A percentile compares a stretch with the other conserved stretches of the same genome.
phyloP scores from a whole-genome alignment of 2,113 vertebrate species.

The Paramormyrops kingsleyae region DNA sequence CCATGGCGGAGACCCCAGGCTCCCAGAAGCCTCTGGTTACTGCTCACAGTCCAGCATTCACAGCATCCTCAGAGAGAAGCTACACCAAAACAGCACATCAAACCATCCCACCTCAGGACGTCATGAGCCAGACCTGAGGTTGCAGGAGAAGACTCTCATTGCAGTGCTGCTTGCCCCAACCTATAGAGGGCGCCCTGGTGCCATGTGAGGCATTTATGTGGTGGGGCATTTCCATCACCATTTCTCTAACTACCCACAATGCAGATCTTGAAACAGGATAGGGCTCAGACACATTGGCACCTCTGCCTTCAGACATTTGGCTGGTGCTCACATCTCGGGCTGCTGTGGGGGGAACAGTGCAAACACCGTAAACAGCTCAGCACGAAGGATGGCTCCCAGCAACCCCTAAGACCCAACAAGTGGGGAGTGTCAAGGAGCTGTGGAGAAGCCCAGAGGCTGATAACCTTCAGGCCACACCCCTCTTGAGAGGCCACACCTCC shows the following conservation, averaged over 20 bases:
- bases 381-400: slow-evolving; percentile 49
- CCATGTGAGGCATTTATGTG: slow-evolving; percentile 18
- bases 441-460: not conserved
- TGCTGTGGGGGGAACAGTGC: slow-evolving; percentile 46
- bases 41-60: not conserved
- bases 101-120: not conserved
- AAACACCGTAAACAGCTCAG: slow-evolving; percentile 63
- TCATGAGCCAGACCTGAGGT: not conserved
- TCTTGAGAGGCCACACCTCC: not conserved
- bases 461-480: not conserved
- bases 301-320: slow-evolving; percentile 45
- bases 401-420: slow-evolving; percentile 27
- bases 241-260: slow-evolving; percentile 21
- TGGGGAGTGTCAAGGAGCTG: not conserved
- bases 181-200: slow-evolving; percentile 1
- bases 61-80: not conserved
- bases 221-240: slow-evolving; percentile 38
- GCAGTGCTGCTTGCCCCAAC: not conserved
- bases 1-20: not conserved
- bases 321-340: slow-evolving; percentile 48
- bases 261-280: slow-evolving; percentile 40
- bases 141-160: not conserved
- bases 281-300: slow-evolving; percentile 54
- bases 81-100: not conserved
- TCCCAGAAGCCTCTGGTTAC: not conserved